These are phyloP conservation scores for Epinephelus moara DNA, from an alignment of 2,113 vertebrate genomes.

Conservation along the genomic window DNA sequence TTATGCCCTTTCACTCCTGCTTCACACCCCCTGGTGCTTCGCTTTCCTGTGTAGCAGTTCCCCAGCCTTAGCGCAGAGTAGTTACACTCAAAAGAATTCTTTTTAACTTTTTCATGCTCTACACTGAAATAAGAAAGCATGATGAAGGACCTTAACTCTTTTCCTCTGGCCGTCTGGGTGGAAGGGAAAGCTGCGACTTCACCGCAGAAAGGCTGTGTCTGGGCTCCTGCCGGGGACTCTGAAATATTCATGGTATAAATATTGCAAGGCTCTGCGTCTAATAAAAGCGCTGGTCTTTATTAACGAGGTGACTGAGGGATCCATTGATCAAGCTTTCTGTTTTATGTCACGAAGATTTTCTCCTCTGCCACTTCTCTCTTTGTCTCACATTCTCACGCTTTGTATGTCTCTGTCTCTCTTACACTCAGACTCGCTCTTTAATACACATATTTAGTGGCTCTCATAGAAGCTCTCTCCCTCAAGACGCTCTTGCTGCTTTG, in stretches of 20 bases:
- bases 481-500: conserved; percentile 22
- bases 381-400: conserved; percentile 42
- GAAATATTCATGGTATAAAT: conserved; percentile 89
- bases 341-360: conserved; percentile 78
- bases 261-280: conserved; percentile 83
- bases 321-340: conserved; percentile 86
- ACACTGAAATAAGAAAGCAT: conserved; percentile 48
- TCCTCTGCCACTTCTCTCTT: conserved; percentile 44
- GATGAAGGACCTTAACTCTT: conserved; percentile 61
- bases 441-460: conserved; percentile 48
- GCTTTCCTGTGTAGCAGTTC: not conserved
- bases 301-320: conserved; percentile 81
- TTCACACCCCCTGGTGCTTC: not conserved
- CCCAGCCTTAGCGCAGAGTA: not conserved
- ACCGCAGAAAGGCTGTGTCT: conserved; percentile 53
- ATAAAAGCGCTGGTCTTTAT: conserved; percentile 87
- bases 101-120: conserved; percentile 36
- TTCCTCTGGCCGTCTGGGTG: conserved; percentile 50
- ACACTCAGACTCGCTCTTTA: conserved; percentile 31
- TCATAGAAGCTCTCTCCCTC: conserved; percentile 21
- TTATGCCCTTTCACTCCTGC: not conserved
- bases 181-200: conserved; percentile 58
- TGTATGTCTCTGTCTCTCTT: not conserved
- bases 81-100: conserved; percentile 6
- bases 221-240: conserved; percentile 73